Evolutionary conservation across 2,113 vertebrate genomes (phyloP), one percentile per base, ranked within the genome.

Genomic region (Microcebus ravelobensis): DNA sequence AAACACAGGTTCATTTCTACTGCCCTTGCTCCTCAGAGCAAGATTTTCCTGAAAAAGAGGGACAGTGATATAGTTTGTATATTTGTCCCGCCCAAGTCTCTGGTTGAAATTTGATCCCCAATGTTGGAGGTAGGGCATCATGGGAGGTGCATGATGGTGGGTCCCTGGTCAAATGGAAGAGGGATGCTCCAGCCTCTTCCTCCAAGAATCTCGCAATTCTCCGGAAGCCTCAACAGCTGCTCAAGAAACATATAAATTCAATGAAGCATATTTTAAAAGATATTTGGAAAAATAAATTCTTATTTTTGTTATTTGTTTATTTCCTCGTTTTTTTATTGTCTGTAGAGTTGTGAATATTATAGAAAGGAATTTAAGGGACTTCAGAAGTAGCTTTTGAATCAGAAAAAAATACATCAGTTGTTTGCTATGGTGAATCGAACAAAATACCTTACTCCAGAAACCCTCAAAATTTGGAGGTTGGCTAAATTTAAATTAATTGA

Each of bases 401-500:
- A 17, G 39, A 39, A 48, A 61, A 77, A 84, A 59, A 57, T 73
- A 15, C 83, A 20, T 87, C 2, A 34, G 17, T 86, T 90, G 13
- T 84, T 95, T 74, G 9, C 57, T 61, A 8, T 31, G 21, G 36
- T 91, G n/a, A 96, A 73, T 39, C 76, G 59, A 34, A n/a, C n/a
- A 45, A 96, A 94, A 55, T 83, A 25, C 27, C 88, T 23, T 52
- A 29, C 23, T 81, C 94, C 88, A 39, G 39, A 96, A 95, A 68
- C 11, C 14, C 70, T 88, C n/a, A 20, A 87, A 89, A n/a, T 21
- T n/a, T 42, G 52, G 25, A 93, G 25, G 68, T 82, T 76, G 65
- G 63, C 25, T 79, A 25, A 31, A 89, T 50, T 61, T 85, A 95
- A 96, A 92, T 92, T 76, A 91, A 93, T 79, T 87, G n/a, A 91